Base-by-base conservation (phyloP, 1,140 invertebrate species). In the Caenorhabditis tropicalis region DNA sequence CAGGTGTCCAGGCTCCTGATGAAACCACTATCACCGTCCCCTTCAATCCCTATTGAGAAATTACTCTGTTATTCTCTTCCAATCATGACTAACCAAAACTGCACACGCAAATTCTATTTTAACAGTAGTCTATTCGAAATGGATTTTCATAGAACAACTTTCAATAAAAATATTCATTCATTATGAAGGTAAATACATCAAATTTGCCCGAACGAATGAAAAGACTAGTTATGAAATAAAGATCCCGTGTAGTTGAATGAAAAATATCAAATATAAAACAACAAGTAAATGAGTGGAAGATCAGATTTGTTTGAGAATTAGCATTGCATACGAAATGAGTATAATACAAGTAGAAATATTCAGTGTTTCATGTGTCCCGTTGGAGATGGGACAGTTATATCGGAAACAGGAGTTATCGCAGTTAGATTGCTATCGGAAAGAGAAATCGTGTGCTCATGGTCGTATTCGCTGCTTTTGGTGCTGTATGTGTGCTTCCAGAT, bases 401-500 rank as follows among this genome's bases (percentile, higher is more conserved):
- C 65, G 2, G 65, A 74, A 43, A 74, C 43, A 1, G 65, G 65
- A 15, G 65, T 74, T 6, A 74, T 74, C 12, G 65, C 65, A 24
- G 65, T 74, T 24, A 74, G n/a, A 24, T 74, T 74, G n/a, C 65
- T 43, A 43, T 74, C 65, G 1, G 65, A 74, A 2, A 74, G 65
- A 4, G 65, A 74, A 16, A 74, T 65, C 9, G 31, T 74, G n/a
- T 74, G 65, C 5, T 74, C 65, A 19, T 74, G 33, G n/a, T 74
- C 65, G 65, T 74, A 74, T 43, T 74, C 65, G 36, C n/a, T 74
- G 65, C 36, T 46, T 29, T 86, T 85, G 15, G 56, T 83, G 29
- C 56, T 79, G 81, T 85, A 87, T n/a, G 83, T 82, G 58, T 85
- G 86, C 70, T 87, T 87, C 83, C 84, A 87, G 21, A 85, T 81